Base-by-base conservation (phyloP, 1,140 invertebrate species). In the Hyphantria cunea region DNA sequence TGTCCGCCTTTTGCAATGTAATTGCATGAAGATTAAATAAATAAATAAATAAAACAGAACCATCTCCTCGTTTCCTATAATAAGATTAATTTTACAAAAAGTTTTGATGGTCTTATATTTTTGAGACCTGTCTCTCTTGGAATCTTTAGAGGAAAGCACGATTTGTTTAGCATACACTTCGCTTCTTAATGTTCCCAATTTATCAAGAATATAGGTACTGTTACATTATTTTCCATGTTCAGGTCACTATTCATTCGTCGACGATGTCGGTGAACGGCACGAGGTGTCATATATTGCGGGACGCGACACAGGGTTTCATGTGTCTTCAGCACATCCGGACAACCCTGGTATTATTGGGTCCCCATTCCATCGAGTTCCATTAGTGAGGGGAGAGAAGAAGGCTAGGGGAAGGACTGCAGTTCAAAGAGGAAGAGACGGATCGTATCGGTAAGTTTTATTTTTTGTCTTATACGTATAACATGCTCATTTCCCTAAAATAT, bases 261-360 rank as follows among this genome's bases (percentile, higher is more conserved):
- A 95, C 68, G 94, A 95, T 64, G 92, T 94, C 25, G 95, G 95
- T 0, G 94, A 95, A 73, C 84, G 93, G 0, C 94, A 95, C 76
- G 94, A 94, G 68, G 94, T 95, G 0, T 92, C 94, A 6, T 95
- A 94, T 83, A 93, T 94, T 14, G 95, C 95, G 0, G 94, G 94
- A 0, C 92, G 94, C 45, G 92, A 93, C 42, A 95, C 93, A 0
- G 95, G 95, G 0, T 95, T 95, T 75, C 93, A 94, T 75, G 94
- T 95, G 0, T 94, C 93, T 48, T 94, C 94, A 48, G 91, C 94
- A 1, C 92, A 93, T 69, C 95, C 95, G 0, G 95, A 95, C 68
- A 93, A 92, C 7, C 91, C 92, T 0, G 80, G 82, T 45, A 74
- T 91, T n/a, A 92, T 92, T 44, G 92, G 92, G 2, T 86, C 91